Evolutionary conservation across 2,888 invertebrate species (phyloP), one percentile per base, ranked within the genome.

Genomic region (Melanotus villosus): DNA sequence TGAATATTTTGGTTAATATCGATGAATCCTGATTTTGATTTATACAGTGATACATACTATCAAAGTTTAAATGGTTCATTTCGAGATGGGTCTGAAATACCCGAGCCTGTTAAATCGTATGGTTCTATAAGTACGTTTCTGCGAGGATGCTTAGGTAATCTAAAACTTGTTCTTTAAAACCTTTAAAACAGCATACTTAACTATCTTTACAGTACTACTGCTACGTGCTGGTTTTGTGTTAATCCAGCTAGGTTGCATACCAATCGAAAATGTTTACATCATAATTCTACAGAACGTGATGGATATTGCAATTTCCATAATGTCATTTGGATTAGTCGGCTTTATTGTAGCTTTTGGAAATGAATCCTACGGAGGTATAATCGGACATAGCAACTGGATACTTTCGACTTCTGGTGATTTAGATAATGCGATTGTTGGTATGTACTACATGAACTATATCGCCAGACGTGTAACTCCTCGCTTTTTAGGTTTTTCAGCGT

Each of bases 231-330:
- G 84, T 45, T 82, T 80, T 50, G 72, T 82, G 2, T 71, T 83
- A 7, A 71, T 84, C 0, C 83, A 84, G 72, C 60, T 84, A 9
- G 82, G 83, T 12, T 80, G 79, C 38, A 77, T 84, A 23, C 84
- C 84, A 16, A 75, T 80, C 5, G 80, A 79, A 62, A 81, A 84
- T 64, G 78, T 83, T 0, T 83, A 83, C 60, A 73, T 81, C 36
- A 81, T 85, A 12, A 63, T 85, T 0, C 72, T 84, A 0, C 84
- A 85, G 21, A 85, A 85, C 70, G 72, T 83, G 9, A 52, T 83
- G 0, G 85, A 85, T 36, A 73, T 85, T 38, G 77, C 79, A 4
- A 78, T 81, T 52, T 75, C 80, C 2, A 80, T 80, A 2, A 21
- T 80, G 5, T 75, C 79, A 1, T 85, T 80, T 70, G 67, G 79